Evolutionary conservation across 2,113 vertebrate genomes (phyloP).

Genomic region (Podilymbus podiceps): DNA sequence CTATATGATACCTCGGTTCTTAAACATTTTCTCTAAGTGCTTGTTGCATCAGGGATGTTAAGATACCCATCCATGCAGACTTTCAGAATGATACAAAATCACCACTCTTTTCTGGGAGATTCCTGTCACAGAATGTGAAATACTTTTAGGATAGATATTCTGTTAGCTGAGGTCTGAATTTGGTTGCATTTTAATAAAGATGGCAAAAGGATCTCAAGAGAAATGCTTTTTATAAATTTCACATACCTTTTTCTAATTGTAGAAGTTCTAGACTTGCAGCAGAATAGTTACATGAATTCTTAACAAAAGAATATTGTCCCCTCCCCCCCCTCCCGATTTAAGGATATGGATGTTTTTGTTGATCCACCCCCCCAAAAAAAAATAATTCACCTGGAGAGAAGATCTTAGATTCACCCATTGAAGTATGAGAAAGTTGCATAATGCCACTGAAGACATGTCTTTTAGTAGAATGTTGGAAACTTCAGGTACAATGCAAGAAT

Average conservation of each 20-base stretch:
- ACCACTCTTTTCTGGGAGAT: background rate
- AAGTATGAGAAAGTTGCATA: background rate
- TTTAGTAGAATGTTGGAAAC: background rate
- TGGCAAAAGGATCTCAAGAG: background rate
- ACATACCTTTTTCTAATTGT: background rate
- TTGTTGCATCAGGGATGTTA: background rate
- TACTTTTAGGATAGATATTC: background rate
- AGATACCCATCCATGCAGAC: background rate
- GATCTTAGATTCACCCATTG: background rate
- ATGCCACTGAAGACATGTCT: background rate
- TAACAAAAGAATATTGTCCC: background rate
- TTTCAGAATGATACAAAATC: background rate
- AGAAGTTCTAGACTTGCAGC: background rate
- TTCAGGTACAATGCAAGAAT: background rate
- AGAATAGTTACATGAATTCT: background rate
- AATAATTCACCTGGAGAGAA: background rate
- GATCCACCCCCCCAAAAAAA: background rate
- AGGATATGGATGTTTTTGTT: background rate
- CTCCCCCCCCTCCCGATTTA: background rate
- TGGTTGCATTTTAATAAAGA: background rate
- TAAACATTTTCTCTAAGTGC: background rate
- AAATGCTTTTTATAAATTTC: background rate
- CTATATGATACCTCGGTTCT: rapidly evolving
- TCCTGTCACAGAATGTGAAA: background rate
- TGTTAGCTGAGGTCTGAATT: background rate